phyloP scores from a whole-genome alignment of 2,797 vertebrate species.

The Graptemys geographica region DNA sequence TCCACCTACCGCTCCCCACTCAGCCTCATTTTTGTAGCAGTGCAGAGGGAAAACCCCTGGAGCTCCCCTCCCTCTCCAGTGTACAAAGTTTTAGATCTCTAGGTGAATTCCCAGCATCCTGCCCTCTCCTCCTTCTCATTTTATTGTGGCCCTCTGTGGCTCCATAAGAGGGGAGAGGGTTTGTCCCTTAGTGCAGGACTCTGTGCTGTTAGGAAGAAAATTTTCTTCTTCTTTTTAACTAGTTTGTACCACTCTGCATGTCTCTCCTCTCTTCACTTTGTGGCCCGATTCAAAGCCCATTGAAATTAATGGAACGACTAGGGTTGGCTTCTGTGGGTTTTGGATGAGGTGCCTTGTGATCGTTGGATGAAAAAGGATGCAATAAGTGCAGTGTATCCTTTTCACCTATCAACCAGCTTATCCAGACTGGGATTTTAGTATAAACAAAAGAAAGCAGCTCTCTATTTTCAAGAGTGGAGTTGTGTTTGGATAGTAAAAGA shows the following conservation, averaged over 20 bases:
- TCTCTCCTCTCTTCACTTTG: not conserved
- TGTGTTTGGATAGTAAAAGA: not conserved
- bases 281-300: not conserved
- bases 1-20: not conserved
- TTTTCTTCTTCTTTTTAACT: not conserved
- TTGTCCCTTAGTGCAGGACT: not conserved
- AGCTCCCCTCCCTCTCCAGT: not conserved
- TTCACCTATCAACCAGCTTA: not conserved
- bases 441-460: not conserved
- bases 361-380: not conserved
- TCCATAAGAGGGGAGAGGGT: not conserved
- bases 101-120: not conserved
- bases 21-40: not conserved
- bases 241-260: not conserved
- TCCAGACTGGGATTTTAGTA: not conserved
- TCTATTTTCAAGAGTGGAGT: not conserved
- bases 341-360: not conserved
- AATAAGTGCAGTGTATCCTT: fast-evolving
- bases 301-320: not conserved
- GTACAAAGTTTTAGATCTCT: not conserved
- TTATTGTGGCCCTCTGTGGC: not conserved
- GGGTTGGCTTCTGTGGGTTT: not conserved
- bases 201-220: not conserved
- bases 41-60: not conserved
- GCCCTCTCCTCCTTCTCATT: fast-evolving